Conservation (phyloP, 2,888 invertebrate genomes). For the Torymus auratus region DNA sequence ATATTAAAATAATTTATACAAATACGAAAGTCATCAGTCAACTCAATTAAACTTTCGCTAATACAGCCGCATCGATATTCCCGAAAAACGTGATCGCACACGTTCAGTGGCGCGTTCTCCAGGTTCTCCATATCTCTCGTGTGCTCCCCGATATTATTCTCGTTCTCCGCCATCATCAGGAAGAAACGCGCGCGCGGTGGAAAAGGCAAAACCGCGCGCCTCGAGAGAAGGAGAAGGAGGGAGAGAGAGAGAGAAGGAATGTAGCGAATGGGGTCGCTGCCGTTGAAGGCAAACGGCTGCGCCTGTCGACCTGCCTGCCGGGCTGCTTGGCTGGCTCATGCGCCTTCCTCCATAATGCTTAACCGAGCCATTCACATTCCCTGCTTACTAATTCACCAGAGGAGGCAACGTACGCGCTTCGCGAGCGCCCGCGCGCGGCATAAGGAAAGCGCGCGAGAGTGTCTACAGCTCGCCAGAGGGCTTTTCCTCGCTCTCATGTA, state of each 20-base stretch:
- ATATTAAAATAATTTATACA: no score
- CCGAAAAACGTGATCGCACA: no score
- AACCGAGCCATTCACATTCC: constrained; percentile 55
- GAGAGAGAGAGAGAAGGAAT: constrained; percentile 58
- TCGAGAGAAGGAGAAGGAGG: constrained; percentile 7
- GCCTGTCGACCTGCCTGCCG: constrained; percentile 56
- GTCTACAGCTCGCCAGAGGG: not conserved
- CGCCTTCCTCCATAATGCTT: constrained; percentile 38
- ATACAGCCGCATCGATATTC: no score
- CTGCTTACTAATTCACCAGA: constrained; percentile 54
- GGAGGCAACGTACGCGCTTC: constrained; percentile 44
- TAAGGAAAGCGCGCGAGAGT: not conserved
- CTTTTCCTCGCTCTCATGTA: not conserved
- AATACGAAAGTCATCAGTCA: no score
- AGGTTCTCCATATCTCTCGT: no score
- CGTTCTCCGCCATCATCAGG: constrained; percentile 11
- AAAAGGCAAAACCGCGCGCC: constrained; percentile 24
- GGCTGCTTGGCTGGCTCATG: constrained; percentile 23
- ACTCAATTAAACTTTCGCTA: no score
- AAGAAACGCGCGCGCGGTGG: constrained; percentile 10
- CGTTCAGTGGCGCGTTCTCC: no score
- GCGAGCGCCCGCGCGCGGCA: constrained; percentile 12
- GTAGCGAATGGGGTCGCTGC: constrained; percentile 74
- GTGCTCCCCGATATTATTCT: constrained; percentile 15
- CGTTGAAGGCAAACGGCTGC: constrained; percentile 74